Base-by-base conservation (phyloP, 2,113 vertebrate genomes). In the Corythornis cristatus region DNA sequence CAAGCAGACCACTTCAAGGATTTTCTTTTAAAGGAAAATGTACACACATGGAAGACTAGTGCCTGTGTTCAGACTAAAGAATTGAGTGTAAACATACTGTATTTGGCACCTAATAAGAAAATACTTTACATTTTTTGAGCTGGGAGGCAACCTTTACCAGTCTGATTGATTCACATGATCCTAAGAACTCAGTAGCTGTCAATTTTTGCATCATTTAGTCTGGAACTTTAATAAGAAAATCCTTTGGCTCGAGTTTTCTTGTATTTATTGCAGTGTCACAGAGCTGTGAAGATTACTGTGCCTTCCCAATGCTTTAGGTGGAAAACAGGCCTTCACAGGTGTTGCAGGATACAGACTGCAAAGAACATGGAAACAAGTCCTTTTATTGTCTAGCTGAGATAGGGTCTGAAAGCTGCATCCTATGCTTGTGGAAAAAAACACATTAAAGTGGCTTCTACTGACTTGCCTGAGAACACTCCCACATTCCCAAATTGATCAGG, bases 141-240 rank as follows among this genome's bases (percentile, higher is more conserved):
- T 4, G 17, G 22, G 9, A 67, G 16, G 5, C 0, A 0, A 42
- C 14, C 15, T 19, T 61, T 66, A 54, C 11, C 2, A 16, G 11
- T 64, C 40, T 92, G 15, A n/a, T 61, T 37, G 33, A 66, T 68
- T 65, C 62, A 86, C 13, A 8, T 21, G 51, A 50, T 67, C 26
- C 23, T 75, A 35, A 61, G 33, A 91, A 5, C 9, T 71, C 33
- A 8, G 6, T 54, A 15, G 31, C n/a, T 56, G 33, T 35, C 51
- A 21, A 31, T 26, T 31, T 19, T 54, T 56, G 25, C 5, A 60
- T 25, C 51, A 65, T 85, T 65, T 42, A 9, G 31, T 23, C 29
- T 57, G 23, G 8, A 71, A 54, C 71, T 75, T 85, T 58, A 60
- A 54, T 20, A 66, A 23, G 43, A 35, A 62, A 35, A 45, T 58